Conservation (phyloP, 2,797 vertebrate genomes). For the Alcedo atthis region DNA sequence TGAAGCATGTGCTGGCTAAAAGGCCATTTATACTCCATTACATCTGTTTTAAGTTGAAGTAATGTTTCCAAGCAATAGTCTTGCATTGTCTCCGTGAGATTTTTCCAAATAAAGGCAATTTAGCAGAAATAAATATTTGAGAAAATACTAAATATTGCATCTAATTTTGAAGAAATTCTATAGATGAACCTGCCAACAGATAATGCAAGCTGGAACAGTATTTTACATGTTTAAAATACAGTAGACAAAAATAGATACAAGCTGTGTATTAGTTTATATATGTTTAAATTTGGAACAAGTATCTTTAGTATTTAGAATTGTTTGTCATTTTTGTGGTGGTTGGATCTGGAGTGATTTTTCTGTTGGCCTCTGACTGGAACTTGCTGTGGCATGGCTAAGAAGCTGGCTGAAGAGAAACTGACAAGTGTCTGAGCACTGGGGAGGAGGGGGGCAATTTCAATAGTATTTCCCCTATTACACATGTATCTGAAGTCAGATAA, state of each 20-base stretch:
- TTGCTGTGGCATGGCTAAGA: not conserved
- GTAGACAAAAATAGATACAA: not conserved
- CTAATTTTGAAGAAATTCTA: not conserved
- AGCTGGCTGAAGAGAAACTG: not conserved
- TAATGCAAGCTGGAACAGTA: not conserved
- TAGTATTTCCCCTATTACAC: not conserved
- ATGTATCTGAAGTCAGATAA: not conserved
- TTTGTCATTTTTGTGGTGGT: not conserved
- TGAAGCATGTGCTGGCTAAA: not conserved
- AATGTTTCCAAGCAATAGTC: not conserved
- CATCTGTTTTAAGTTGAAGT: not conserved
- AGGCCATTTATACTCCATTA: not conserved
- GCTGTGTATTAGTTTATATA: not conserved
- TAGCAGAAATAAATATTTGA: not conserved
- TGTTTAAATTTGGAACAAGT: not conserved
- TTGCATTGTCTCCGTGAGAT: not conserved
- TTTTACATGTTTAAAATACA: not conserved
- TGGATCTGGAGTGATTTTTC: not conserved
- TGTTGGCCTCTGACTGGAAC: not conserved
- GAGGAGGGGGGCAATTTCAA: not conserved
- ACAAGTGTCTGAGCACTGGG: not conserved
- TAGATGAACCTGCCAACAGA: not conserved
- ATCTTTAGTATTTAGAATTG: not conserved
- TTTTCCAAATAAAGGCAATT: not conserved
- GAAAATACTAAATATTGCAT: not conserved